Percentiles rank a stretch among this genome's conserved stretches.
Evolutionary conservation across 1,140 invertebrate genomes (phyloP).

Genomic region (Goniozus legneri): DNA sequence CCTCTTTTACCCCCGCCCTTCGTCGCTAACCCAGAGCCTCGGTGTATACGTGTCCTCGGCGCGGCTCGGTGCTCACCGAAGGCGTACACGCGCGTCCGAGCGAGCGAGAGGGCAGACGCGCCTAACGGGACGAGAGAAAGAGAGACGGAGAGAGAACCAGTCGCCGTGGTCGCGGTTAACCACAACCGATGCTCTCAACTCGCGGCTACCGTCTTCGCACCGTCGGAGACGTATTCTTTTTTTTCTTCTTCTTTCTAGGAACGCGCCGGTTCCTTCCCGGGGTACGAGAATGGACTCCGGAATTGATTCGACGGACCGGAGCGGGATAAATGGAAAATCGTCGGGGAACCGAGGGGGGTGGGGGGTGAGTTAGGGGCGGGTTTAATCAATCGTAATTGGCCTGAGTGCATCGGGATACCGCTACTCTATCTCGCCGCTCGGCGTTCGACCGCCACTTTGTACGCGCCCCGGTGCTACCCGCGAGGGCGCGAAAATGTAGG

Average conservation of each 20-base stretch:
- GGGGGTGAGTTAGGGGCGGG: too few relatives aligned
- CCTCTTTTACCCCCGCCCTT: neutral
- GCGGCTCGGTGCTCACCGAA: conserved; percentile 35
- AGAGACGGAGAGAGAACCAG: conserved; percentile 13
- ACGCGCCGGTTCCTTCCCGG: too few relatives aligned
- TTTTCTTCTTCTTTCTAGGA: too few relatives aligned
- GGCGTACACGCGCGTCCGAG: conserved; percentile 15
- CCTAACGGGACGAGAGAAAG: conserved; percentile 14
- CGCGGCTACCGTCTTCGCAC: conserved; percentile 29
- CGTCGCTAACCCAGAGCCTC: conserved; percentile 7
- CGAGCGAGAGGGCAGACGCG: neutral
- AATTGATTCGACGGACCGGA: too few relatives aligned
- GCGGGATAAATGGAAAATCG: too few relatives aligned
- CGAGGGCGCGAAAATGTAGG: too few relatives aligned
- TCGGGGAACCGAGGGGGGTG: too few relatives aligned
- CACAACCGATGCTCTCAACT: conserved; percentile 52
- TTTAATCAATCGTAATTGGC: conserved; percentile 32
- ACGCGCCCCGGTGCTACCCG: too few relatives aligned
- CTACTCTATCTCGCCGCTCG: too few relatives aligned
- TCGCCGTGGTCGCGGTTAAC: conserved; percentile 43
- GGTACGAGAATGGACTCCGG: too few relatives aligned
- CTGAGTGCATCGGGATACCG: conserved; percentile 21
- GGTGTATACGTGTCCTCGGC: conserved; percentile 43
- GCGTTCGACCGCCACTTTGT: conserved; percentile 21
- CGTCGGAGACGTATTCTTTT: neutral